Base-by-base conservation (phyloP, 2,797 vertebrate genomes). In the Chromobotia macracanthus region DNA sequence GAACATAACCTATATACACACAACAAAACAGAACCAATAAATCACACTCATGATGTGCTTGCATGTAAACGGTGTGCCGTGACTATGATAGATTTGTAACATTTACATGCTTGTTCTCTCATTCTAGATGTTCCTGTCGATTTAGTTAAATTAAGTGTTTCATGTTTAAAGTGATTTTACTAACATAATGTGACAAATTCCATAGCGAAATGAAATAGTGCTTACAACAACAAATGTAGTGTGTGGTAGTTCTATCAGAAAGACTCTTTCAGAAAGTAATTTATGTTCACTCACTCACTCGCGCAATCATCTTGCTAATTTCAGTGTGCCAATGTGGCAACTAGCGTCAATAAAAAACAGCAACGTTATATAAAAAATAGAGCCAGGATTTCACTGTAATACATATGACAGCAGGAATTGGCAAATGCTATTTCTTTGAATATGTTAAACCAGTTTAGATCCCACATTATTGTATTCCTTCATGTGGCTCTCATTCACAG, bases 21-120 rank as follows among this genome's bases (percentile, higher is more conserved):
- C 41, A 83, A 41, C n/a, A 66, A 82, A 67, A 82, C 70, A 74
- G 23, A 35, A 28, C 48, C 46, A 67, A 79, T 48, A 16, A 82
- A 41, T 68, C 67, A 80, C 65, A n/a, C 38, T 25, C 25, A 71
- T 21, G 56, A 55, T 58, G 28, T 65, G 50, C 38, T 70, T 44
- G 63, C 51, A 77, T 58, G 28, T 35, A 58, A 67, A 75, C 6
- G 5, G 35, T 69, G 12, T 28, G 16, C 60, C 46, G 28, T 48
- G 19, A 50, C 31, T 60, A 23, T 44, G 48, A 15, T 15, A n/a
- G 21, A 76, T 65, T 48, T 77, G 56, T 16, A 35, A 66, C 31
- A 64, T 75, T 65, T 35, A 21, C 3, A 10, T 56, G 21, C 16
- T 65, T 0, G 4, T 11, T 5, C 25, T 35, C 8, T 75, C 1